Evolutionary conservation across 2,888 invertebrate genomes (phyloP).

Genomic region (Odiellus spinosus): DNA sequence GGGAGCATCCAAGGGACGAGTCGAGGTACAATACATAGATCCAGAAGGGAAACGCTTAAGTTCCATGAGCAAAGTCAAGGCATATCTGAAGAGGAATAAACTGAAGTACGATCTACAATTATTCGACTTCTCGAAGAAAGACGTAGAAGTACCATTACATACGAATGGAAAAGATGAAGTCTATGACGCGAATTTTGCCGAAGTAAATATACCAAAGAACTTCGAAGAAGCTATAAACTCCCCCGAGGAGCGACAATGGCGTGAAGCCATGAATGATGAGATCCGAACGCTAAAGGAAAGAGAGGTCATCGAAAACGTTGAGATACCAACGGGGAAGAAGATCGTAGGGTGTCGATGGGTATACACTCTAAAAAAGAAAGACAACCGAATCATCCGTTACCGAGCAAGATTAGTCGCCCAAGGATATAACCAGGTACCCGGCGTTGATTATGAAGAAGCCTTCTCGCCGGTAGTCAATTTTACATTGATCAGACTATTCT

Average conservation of each 20-base stretch:
- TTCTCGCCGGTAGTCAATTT: constrained; percentile 4
- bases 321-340: not conserved
- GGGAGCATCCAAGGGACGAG: too few species aligned
- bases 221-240: not conserved
- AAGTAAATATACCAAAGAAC: not conserved
- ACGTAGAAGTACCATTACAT: too few species aligned
- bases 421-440: constrained; percentile 1
- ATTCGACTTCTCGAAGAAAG: too few species aligned
- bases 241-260: not conserved
- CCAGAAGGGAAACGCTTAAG: too few species aligned
- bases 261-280: constrained; percentile 1
- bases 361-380: not conserved
- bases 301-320: constrained; percentile 1
- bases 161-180: too few species aligned
- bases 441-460: not conserved
- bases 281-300: not conserved
- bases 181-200: not conserved
- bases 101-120: too few species aligned
- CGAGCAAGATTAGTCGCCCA: constrained; percentile 2
- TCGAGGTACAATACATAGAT: too few species aligned
- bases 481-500: constrained; percentile 1
- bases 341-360: not conserved
- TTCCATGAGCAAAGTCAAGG: too few species aligned
- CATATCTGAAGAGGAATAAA: too few species aligned
- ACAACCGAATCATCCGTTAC: not conserved